These are phyloP conservation scores for Pectinophora gossypiella DNA, from an alignment of 1,140 invertebrate species.

Conservation along the genomic window DNA sequence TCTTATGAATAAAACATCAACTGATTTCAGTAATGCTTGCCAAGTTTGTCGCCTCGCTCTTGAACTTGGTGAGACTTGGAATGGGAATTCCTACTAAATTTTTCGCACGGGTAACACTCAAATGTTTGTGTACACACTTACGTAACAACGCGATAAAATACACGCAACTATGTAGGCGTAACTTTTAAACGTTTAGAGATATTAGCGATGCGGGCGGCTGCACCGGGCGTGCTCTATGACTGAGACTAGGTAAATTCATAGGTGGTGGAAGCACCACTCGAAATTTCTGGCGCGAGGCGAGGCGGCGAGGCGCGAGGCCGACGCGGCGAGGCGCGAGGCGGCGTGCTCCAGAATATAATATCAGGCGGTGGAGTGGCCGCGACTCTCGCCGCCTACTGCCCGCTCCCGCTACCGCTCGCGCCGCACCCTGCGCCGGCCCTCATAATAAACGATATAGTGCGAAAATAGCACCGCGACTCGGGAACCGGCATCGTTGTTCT, in stretches of 20 bases:
- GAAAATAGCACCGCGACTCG: constrained; percentile 46
- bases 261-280: constrained; percentile 64
- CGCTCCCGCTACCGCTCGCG: constrained; percentile 24
- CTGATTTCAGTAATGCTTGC: constrained; percentile 4
- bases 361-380: constrained; percentile 61
- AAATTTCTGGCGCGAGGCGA: constrained; percentile 65
- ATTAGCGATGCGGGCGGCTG: constrained; percentile 54
- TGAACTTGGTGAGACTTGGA: constrained; percentile 1
- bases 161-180: not conserved
- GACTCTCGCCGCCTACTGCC: constrained; percentile 38
- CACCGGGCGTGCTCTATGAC: constrained; percentile 53
- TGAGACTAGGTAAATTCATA: constrained; percentile 70
- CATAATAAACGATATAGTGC: constrained; percentile 61
- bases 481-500: not conserved
- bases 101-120: not conserved
- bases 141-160: not conserved
- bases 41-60: constrained; percentile 4
- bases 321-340: constrained; percentile 50
- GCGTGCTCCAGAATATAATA: constrained; percentile 73
- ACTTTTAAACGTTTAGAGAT: constrained; percentile 7
- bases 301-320: constrained; percentile 12
- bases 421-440: constrained; percentile 18
- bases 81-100: not conserved
- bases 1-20: constrained; percentile 6
- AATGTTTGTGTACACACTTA: not conserved